Evolutionary conservation across 2,797 vertebrate species (phyloP).

Genomic region (Gila robusta): DNA sequence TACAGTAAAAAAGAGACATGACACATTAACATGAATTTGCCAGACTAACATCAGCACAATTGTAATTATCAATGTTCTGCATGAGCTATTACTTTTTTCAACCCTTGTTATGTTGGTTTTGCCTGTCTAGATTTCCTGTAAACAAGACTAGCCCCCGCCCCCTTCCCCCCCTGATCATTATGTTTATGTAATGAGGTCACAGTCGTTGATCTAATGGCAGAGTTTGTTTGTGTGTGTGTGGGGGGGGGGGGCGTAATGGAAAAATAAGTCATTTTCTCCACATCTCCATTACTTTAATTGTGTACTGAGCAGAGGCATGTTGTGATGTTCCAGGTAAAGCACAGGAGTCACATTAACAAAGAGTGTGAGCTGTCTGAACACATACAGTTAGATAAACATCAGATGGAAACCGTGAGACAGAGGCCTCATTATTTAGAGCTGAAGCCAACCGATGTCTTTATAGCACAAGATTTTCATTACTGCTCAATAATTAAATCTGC

Average conservation of each 20-base stretch:
- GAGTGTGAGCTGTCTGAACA: conserved; percentile 8
- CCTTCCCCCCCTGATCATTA: conserved; percentile 5
- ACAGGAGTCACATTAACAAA: conserved; percentile 12
- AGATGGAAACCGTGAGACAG: not conserved
- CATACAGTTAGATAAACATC: conserved; percentile 24
- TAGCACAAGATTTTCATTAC: conserved; percentile 14
- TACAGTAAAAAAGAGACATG: not conserved
- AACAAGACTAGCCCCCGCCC: conserved; percentile 1
- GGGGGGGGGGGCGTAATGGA: not conserved
- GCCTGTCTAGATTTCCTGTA: conserved; percentile 21
- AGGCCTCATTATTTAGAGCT: not conserved
- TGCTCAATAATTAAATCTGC: not conserved
- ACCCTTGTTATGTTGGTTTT: conserved; percentile 4
- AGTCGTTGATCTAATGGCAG: conserved; percentile 24
- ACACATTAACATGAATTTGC: not conserved
- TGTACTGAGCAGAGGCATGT: conserved; percentile 28
- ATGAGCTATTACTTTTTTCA: conserved; percentile 21
- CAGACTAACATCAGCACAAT: conserved; percentile 1
- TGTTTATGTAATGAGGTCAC: conserved; percentile 32
- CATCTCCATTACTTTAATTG: conserved; percentile 35
- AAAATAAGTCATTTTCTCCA: conserved; percentile 7
- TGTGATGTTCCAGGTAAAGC: conserved; percentile 33
- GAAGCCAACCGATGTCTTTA: not conserved
- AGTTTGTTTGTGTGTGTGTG: not conserved
- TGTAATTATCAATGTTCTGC: not conserved